Conservation (phyloP, 2,797 vertebrate genomes). For the Xenentodon cancila region DNA sequence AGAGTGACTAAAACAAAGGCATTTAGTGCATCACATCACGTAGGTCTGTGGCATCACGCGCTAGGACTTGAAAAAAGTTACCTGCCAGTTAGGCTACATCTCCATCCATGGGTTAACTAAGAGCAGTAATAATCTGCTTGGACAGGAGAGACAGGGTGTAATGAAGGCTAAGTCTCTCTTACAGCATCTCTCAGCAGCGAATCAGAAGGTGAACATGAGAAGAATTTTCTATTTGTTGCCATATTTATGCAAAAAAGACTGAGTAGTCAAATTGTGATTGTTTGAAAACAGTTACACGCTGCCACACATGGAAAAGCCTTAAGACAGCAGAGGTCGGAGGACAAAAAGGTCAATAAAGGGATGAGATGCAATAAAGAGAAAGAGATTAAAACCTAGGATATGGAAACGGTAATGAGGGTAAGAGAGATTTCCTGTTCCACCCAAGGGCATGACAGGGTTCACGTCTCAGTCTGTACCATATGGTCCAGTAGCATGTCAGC, state of each 20-base stretch:
- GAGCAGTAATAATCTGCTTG: constrained; percentile 45
- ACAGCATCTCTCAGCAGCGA: constrained; percentile 36
- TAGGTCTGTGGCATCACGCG: constrained; percentile 32
- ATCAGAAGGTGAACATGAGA: not conserved
- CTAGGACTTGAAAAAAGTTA: constrained; percentile 27
- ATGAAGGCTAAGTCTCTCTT: constrained; percentile 53
- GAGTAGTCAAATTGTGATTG: constrained; percentile 1
- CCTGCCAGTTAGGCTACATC: constrained; percentile 45
- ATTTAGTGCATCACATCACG: not conserved
- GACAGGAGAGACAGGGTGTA: constrained; percentile 51
- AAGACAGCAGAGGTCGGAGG: too few species aligned
- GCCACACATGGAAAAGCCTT: too few species aligned
- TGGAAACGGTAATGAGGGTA: constrained; percentile 25
- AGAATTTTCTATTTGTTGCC: not conserved
- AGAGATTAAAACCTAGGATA: constrained; percentile 10
- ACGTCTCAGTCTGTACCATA: constrained; percentile 74
- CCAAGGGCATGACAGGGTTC: constrained; percentile 71
- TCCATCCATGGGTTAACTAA: constrained; percentile 37
- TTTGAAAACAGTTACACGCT: too few species aligned
- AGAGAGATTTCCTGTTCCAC: constrained; percentile 48
- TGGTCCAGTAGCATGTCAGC: constrained; percentile 71
- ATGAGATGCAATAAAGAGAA: constrained; percentile 4
- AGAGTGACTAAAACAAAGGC: too few species aligned
- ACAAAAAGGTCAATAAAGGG: not conserved
- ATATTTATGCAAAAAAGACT: constrained; percentile 3